Evolutionary conservation across 2,797 vertebrate species (phyloP).

Genomic region (Chiloscyllium punctatum): DNA sequence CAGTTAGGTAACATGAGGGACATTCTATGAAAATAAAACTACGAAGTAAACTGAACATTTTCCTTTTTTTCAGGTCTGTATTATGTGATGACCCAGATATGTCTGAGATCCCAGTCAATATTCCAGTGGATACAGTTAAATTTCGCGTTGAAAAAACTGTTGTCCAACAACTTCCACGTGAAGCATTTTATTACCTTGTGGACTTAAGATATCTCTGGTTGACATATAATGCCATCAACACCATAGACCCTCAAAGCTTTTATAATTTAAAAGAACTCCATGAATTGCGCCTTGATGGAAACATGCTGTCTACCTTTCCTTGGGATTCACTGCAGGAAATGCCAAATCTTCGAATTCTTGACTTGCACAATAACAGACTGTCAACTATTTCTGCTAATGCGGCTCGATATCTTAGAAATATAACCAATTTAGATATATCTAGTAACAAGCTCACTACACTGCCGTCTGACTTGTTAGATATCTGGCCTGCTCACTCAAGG

Average conservation of each 20-base stretch:
- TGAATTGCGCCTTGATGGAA: conserved; percentile 86
- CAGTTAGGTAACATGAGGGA: conserved; percentile 14
- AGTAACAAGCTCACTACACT: conserved; percentile 84
- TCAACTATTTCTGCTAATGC: conserved; percentile 66
- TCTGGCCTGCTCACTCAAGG: conserved; percentile 77
- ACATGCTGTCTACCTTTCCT: conserved; percentile 78
- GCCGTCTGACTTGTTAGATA: conserved; percentile 82
- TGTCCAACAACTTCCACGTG: conserved; percentile 68
- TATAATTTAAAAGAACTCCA: conserved; percentile 90
- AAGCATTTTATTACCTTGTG: conserved; percentile 91
- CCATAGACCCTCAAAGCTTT: conserved; percentile 76
- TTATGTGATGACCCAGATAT: conserved; percentile 91
- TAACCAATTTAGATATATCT: conserved; percentile 87
- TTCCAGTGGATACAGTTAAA: conserved; percentile 82
- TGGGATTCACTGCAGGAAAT: conserved; percentile 85
- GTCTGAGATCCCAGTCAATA: conserved; percentile 80
- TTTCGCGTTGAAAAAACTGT: conserved; percentile 89
- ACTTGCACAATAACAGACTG: conserved; percentile 86
- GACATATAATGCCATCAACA: conserved; percentile 78
- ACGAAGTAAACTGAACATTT: background rate
- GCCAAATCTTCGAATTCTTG: conserved; percentile 76
- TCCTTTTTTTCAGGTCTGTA: conserved; percentile 65
- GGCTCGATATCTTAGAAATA: conserved; percentile 67
- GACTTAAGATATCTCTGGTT: conserved; percentile 89
- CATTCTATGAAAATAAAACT: background rate